These are phyloP conservation scores for Drosophila insularis DNA, from an alignment of 1,140 invertebrate species.

Conservation along the genomic window DNA sequence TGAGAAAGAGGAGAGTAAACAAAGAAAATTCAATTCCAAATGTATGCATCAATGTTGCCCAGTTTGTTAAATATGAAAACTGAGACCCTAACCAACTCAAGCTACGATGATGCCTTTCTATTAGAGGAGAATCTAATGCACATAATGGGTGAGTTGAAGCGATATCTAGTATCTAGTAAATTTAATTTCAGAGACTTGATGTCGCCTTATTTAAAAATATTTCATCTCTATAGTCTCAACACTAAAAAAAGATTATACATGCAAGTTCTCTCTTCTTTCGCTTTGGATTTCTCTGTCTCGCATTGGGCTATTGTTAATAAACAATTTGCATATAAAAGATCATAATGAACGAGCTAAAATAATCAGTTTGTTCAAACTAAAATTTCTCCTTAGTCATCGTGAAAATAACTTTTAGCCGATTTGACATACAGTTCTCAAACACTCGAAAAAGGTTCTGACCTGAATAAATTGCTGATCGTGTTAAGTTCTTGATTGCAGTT, in stretches of 20 bases:
- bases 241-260: no score
- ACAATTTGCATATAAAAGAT: neutral
- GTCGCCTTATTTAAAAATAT: no score
- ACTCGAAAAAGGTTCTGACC: no score
- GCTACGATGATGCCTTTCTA: slow-evolving; percentile 72
- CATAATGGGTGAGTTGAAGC: slow-evolving; percentile 73
- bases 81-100: slow-evolving; percentile 70
- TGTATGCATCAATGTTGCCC: slow-evolving; percentile 73
- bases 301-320: neutral
- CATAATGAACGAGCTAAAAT: neutral
- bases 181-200: neutral
- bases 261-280: neutral
- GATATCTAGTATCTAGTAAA: neutral
- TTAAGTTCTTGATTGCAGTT: no score
- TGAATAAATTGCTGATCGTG: no score
- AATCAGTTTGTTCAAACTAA: neutral
- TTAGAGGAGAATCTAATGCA: slow-evolving; percentile 77
- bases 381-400: slow-evolving; percentile 27
- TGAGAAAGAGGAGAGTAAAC: slow-evolving; percentile 21
- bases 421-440: neutral
- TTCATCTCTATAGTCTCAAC: no score
- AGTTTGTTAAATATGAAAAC: slow-evolving; percentile 81
- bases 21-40: slow-evolving; percentile 40
- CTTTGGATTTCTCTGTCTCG: neutral
- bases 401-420: slow-evolving; percentile 20